These are phyloP conservation scores for Ostrea edulis DNA, from an alignment of 1,140 invertebrate genomes.

Conservation along the genomic window DNA sequence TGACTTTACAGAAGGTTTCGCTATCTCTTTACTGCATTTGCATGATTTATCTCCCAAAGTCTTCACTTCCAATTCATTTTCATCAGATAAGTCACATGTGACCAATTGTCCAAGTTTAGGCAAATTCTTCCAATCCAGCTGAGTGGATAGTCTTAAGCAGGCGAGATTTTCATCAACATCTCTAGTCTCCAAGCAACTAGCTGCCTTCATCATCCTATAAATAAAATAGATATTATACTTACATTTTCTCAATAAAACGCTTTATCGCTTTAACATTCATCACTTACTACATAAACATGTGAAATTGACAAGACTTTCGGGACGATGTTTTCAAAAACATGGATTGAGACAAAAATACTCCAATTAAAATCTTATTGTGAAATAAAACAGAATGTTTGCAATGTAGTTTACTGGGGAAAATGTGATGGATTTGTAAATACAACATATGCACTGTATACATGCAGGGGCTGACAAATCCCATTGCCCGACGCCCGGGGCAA, in stretches of 20 bases:
- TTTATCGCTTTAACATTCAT: not conserved
- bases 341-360: too few relatives aligned
- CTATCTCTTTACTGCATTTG: not conserved
- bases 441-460: too few relatives aligned
- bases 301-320: too few relatives aligned
- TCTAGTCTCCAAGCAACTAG: not conserved
- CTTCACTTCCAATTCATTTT: not conserved
- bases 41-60: not conserved
- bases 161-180: not conserved
- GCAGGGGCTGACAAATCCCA: too few relatives aligned
- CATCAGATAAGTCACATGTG: not conserved
- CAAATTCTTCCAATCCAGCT: not conserved
- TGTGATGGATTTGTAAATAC: too few relatives aligned
- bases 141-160: not conserved
- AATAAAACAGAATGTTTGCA: too few relatives aligned
- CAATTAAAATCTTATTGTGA: too few relatives aligned
- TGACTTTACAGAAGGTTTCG: not conserved
- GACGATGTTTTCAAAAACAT: too few relatives aligned
- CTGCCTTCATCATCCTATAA: constrained; percentile 8
- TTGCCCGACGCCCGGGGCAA: too few relatives aligned
- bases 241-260: not conserved
- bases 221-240: too few relatives aligned
- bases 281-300: too few relatives aligned
- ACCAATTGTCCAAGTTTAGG: not conserved
- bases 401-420: too few relatives aligned